Evolutionary conservation across 1,140 invertebrate species (phyloP), one percentile per base, ranked within the genome.

Genomic region (Drosophila pallidifrons): DNA sequence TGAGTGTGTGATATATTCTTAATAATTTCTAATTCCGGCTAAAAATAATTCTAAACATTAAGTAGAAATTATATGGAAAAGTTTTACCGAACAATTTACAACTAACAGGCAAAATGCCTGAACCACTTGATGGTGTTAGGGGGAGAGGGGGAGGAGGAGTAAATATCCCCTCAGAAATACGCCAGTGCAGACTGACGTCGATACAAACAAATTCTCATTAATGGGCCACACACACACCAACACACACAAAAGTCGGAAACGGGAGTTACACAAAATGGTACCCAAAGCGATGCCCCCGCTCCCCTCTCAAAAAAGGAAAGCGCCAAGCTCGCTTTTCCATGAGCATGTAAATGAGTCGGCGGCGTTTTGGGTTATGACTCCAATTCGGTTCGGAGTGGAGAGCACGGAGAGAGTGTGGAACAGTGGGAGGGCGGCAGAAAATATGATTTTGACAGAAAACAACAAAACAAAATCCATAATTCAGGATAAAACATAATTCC

Each of bases 361-460:
- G 77, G 20, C 20, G 20, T 25, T 47, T 66, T 75, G 63, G 70
- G 58, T 68, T 69, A 75, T 71, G 67, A 67, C 63, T 60, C 30
- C 25, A 54, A 41, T 20, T 66, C 51, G 51, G 47, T 6, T 11
- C n/a, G 10, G 5, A 28, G 57, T 25, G 38, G 3, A 11, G 16
- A 28, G 60, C 4, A 25, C 20, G 3, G 20, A 25, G 20, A 25
- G 20, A 4, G 16, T 5, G 10, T 1, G 13, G 20, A 15, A 25
- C 20, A 3, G 54, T n/a, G n/a, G 5, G 73, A 43, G 49, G 70
- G 65, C 70, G 47, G 81, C 66, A 73, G 72, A 85, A 91, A 91
- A 87, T 91, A 91, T 91, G 90, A 91, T 90, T 91, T 91, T 91
- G 90, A 91, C 90, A 91, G 90, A 91, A 89, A 91, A 91, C 90